A percentile compares a stretch with the other conserved stretches of the same genome.
Evolutionary conservation across 2,888 invertebrate species (phyloP).

Genomic region (Torymus tubicola): DNA sequence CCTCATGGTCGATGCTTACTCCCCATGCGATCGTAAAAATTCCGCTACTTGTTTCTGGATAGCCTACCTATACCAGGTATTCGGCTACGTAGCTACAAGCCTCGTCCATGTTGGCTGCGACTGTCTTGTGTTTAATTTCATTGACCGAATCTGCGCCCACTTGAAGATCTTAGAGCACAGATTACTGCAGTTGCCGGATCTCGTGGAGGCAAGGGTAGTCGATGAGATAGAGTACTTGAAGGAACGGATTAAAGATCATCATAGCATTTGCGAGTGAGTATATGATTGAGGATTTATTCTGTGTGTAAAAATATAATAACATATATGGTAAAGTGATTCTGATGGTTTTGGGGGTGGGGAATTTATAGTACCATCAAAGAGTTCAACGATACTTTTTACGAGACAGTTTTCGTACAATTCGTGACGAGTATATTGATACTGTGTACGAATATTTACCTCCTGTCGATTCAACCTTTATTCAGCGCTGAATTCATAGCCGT

Average conservation of each 20-base stretch:
- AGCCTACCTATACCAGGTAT: conserved; percentile 5
- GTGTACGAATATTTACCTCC: conserved; percentile 58
- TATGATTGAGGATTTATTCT: neutral
- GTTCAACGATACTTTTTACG: conserved; percentile 52
- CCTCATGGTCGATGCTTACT: conserved; percentile 29
- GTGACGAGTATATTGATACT: conserved; percentile 48
- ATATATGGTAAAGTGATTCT: too few relatives aligned
- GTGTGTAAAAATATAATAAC: neutral
- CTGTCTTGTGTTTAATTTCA: conserved; percentile 9
- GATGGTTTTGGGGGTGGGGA: too few relatives aligned
- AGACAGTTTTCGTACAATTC: conserved; percentile 56
- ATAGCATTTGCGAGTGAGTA: conserved; percentile 41
- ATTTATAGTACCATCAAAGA: conserved; percentile 9
- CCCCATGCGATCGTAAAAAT: conserved; percentile 6
- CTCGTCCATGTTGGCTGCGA: conserved; percentile 37
- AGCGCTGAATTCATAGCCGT: conserved; percentile 45
- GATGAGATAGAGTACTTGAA: conserved; percentile 26
- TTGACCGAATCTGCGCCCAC: conserved; percentile 28
- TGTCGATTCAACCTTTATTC: conserved; percentile 44
- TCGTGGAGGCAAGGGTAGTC: neutral
- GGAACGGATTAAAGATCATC: conserved; percentile 34
- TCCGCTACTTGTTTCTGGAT: conserved; percentile 11
- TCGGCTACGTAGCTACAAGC: conserved; percentile 12
- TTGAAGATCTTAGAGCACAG: conserved; percentile 32
- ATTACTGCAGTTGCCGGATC: conserved; percentile 27